phyloP scores from a whole-genome alignment of 1,140 invertebrate species.

The Dendroctonus ponderosae region DNA sequence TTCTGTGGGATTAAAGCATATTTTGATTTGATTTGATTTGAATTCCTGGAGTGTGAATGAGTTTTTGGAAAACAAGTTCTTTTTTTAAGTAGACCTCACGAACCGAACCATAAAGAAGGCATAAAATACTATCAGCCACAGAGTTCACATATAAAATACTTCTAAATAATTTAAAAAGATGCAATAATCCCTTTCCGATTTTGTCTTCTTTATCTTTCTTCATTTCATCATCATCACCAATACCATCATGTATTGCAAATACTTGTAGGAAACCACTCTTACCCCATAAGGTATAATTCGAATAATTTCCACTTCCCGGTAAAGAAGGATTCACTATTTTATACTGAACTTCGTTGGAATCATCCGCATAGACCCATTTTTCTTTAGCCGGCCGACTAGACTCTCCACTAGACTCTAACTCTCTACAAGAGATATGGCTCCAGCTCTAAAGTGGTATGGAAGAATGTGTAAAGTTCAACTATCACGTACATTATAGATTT shows the following conservation, averaged over 20 bases:
- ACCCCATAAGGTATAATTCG: conserved; percentile 73
- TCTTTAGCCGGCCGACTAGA: conserved; percentile 71
- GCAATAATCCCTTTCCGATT: no score
- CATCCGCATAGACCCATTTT: conserved; percentile 70
- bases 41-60: no score
- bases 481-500: conserved; percentile 56
- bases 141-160: not conserved
- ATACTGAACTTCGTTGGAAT: conserved; percentile 66
- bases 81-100: no score
- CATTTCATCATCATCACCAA: not conserved
- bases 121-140: not conserved
- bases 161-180: not conserved
- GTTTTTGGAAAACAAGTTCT: no score
- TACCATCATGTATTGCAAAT: not conserved
- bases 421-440: conserved; percentile 49
- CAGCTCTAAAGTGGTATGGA: conserved; percentile 4
- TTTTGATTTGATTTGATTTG: no score
- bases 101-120: no score
- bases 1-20: no score
- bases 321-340: conserved; percentile 72
- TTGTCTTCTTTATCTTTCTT: not conserved
- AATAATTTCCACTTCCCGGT: conserved; percentile 76
- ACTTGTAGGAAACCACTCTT: conserved; percentile 22
- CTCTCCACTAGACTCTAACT: conserved; percentile 59
- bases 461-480: conserved; percentile 21